Conservation (phyloP, 2,113 vertebrate genomes). For the Rhea pennata region DNA sequence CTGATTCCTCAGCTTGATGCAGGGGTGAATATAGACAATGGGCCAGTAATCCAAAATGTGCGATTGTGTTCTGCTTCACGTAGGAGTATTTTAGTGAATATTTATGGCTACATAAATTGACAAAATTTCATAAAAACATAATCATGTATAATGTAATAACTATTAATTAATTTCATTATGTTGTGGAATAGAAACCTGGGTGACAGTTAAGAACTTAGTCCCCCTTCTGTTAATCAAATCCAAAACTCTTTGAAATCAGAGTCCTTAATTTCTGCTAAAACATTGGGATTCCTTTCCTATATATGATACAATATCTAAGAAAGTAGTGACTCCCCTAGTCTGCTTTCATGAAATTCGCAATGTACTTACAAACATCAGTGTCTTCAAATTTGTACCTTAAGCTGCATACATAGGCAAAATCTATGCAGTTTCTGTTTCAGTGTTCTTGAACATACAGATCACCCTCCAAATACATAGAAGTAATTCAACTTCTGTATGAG, state of each 20-base stretch:
- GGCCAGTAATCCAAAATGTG: fast-evolving
- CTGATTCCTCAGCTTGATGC: neutral
- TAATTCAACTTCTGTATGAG: neutral
- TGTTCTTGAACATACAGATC: neutral
- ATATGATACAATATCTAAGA: neutral
- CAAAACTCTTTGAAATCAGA: neutral
- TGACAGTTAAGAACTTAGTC: neutral
- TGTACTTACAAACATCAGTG: neutral
- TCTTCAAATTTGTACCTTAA: neutral
- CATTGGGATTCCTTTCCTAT: neutral
- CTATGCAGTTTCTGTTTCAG: neutral
- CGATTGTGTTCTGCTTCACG: neutral
- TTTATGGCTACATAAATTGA: neutral
- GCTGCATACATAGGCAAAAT: neutral
- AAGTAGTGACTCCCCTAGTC: neutral
- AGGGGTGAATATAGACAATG: neutral
- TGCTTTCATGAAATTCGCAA: neutral
- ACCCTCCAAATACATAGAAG: neutral
- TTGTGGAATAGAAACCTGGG: neutral
- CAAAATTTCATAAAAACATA: too few relatives aligned
- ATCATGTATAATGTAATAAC: neutral
- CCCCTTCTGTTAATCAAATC: neutral
- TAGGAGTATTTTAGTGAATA: neutral
- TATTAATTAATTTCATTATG: neutral
- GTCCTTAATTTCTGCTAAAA: neutral